Evolutionary conservation across 2,888 invertebrate genomes (phyloP).

Genomic region (Drosophila neonasuta): DNA sequence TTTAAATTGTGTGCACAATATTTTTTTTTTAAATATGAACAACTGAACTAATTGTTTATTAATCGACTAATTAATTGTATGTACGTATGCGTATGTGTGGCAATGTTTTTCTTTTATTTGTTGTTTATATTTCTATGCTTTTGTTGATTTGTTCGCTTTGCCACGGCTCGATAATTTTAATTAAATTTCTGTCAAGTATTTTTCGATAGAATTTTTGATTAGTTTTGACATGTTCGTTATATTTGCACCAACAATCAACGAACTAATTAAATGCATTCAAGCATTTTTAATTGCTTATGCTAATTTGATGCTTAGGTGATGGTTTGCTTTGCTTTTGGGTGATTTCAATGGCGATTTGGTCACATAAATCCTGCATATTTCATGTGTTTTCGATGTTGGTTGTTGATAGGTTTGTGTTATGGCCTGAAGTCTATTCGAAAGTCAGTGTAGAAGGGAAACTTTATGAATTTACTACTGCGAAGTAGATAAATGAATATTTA

Average conservation of each 20-base stretch:
- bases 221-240: slow-evolving; percentile 52
- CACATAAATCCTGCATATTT: slow-evolving; percentile 56
- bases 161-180: slow-evolving; percentile 63
- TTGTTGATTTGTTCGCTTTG: slow-evolving; percentile 48
- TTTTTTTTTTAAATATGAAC: background rate
- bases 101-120: slow-evolving; percentile 40
- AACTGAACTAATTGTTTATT: slow-evolving; percentile 60
- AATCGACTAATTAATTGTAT: slow-evolving; percentile 58
- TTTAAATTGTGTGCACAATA: slow-evolving; percentile 1
- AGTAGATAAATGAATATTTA: slow-evolving; percentile 49
- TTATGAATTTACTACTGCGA: slow-evolving; percentile 4
- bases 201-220: slow-evolving; percentile 70
- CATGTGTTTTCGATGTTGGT: slow-evolving; percentile 45
- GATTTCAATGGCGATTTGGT: slow-evolving; percentile 7
- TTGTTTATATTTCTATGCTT: slow-evolving; percentile 35
- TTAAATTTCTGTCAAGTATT: slow-evolving; percentile 64
- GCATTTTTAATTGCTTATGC: slow-evolving; percentile 75
- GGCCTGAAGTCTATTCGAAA: background rate
- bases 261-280: slow-evolving; percentile 76
- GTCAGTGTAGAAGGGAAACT: background rate
- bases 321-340: slow-evolving; percentile 1
- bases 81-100: slow-evolving; percentile 6
- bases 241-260: slow-evolving; percentile 63
- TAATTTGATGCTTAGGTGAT: slow-evolving; percentile 63
- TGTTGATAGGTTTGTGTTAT: slow-evolving; percentile 11